phyloP scores from a whole-genome alignment of 2,888 invertebrate species.

The Isotomurus palustris region DNA sequence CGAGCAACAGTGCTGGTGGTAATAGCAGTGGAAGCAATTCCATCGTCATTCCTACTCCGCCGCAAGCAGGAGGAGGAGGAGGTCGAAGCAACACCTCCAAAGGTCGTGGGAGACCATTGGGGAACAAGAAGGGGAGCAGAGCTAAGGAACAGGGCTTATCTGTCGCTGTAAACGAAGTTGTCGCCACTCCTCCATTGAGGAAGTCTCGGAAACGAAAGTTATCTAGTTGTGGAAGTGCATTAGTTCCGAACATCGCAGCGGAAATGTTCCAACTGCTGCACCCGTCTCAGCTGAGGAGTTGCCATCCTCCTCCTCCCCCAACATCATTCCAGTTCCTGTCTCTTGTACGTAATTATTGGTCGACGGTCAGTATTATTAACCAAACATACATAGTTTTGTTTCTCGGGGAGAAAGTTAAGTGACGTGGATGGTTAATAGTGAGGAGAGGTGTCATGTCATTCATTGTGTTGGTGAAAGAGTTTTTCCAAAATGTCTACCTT shows the following conservation, averaged over 20 bases:
- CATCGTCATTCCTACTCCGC: not conserved
- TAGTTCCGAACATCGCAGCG: not conserved
- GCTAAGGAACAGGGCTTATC: not conserved
- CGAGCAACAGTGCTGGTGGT: not conserved
- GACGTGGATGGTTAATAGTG: no score
- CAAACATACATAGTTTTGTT: no score
- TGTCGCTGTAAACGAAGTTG: not conserved
- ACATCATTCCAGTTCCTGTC: conserved; percentile 9
- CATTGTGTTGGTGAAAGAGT: no score
- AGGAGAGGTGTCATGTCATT: no score
- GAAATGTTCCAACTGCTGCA: not conserved
- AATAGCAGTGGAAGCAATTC: conserved; percentile 6
- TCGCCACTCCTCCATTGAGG: not conserved
- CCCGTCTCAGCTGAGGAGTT: not conserved
- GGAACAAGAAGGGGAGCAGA: not conserved
- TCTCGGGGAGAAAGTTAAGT: no score
- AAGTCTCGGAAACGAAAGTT: conserved; percentile 5
- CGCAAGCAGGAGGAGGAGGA: not conserved
- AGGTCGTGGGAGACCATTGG: not conserved
- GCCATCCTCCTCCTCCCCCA: not conserved
- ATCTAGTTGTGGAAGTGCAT: not conserved
- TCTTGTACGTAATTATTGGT: no score
- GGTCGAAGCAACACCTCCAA: not conserved
- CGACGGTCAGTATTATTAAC: no score
- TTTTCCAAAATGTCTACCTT: no score